Base-by-base conservation (phyloP, 2,113 vertebrate genomes). In the Sterrhoptilus dennistouni region DNA sequence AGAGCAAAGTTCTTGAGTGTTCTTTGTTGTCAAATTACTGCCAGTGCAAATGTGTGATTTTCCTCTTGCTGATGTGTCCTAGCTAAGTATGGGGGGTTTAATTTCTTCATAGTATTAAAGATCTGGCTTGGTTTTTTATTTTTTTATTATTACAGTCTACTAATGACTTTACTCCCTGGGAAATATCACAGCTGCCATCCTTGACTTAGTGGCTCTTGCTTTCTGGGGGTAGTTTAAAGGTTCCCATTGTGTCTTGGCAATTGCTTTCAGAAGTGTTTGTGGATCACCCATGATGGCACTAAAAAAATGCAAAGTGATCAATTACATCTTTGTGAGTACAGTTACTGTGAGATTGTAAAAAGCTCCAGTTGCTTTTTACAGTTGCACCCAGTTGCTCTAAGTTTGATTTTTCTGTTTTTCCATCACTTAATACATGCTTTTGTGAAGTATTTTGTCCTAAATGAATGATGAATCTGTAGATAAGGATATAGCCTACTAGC, bases 51-150 rank as follows among this genome's bases (percentile, higher is more conserved):
- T 88, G 18, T 49, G 40, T 72, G 36, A 17, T 70, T 27, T 64
- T 76, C 10, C 11, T 85, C 25, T 56, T 76, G 40, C 40, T 90
- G 49, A 17, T 72, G 31, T 65, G 22, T 64, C 66, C 36, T 87
- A n/a, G 31, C n/a, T 74, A 31, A 56, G 35, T n/a, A 2, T 16
- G 14, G 2, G 12, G 2, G 2, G 2, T 29, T 44, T 13, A 3
- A 12, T 33, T 42, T 63, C 70, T 66, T 15, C 5, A 0, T 59
- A 42, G 10, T 33, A 29, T 36, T 54, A 44, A 82, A 84, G 40
- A 38, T 44, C 29, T 35, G n/a, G 2, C 64, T 33, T 49, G 35
- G 17, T 33, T 49, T 44, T 33, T 54, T 52, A 21, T 47, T 72
- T 84, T 81, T 56, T 72, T 36, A 36, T 38, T 3, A 40, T 74